Base-by-base conservation (phyloP, 92 coral and sea anemone species). In the Palythoa heliodiscus region DNA sequence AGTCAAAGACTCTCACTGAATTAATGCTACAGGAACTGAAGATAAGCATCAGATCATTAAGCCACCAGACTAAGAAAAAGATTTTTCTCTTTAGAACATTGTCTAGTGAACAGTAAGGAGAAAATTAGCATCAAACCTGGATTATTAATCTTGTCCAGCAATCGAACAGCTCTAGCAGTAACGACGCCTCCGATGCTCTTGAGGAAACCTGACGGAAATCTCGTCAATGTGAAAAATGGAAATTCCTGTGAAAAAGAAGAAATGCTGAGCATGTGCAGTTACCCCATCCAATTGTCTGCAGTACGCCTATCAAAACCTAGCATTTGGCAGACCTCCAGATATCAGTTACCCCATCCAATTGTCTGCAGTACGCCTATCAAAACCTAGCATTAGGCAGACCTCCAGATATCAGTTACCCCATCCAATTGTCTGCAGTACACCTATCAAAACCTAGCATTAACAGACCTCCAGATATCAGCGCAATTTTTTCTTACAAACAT, bases 121-220 rank as follows among this genome's bases (percentile, higher is more conserved):
- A 0, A 0, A 63, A 11, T 43, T 23, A 1, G 6, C 14, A 15
- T 8, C 53, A 69, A 87, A 96, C 99, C 99, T 86, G 98, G 99
- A 73, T 96, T 97, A 66, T 96, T 92, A 76, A 96, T 96, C 88
- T 93, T 92, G 73, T 96, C 99, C 68, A 96, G 88, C 15, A 96
- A 94, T 53, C 95, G 95, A 17, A 96, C 99, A 14, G 99, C 94
- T 83, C 99, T 86, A 53, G 99, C 99, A 23, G 98, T 92, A 61
- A 96, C 99, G 73, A 96, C 98, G 20, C 99, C 99, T 15, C 98
- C 98, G 64, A 96, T 85, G 70, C 90, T 95, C 70, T 92, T 89
- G 52, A 96, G 86, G 71, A 96, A 94, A 12, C 96, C 95, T 17
- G 94, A 52, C 2, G 99, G 98, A 53, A 94, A 96, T 29, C 95